These are phyloP conservation scores for Miniopterus natalensis DNA, from an alignment of 2,113 vertebrate genomes.

Conservation along the genomic window DNA sequence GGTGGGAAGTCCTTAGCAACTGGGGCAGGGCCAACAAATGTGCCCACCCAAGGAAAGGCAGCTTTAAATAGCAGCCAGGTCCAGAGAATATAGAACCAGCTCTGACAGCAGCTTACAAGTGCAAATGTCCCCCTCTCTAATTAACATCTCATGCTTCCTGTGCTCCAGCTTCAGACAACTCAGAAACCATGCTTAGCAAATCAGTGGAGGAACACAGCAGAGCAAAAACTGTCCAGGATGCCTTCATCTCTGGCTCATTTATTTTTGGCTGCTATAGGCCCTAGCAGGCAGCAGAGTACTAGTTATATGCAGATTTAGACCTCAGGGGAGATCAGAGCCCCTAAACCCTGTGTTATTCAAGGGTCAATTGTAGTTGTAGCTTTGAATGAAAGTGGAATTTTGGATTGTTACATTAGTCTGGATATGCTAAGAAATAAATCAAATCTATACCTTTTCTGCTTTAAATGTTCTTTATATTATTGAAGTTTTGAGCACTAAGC, in stretches of 20 bases:
- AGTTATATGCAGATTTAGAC: neutral
- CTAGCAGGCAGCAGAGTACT: neutral
- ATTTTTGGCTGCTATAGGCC: neutral
- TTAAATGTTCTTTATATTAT: constrained; percentile 19
- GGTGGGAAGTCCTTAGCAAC: neutral
- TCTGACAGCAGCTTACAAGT: neutral
- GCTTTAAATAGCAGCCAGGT: neutral
- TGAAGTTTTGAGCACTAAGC: neutral
- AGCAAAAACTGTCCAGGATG: neutral
- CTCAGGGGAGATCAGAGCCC: neutral
- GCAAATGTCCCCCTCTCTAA: neutral
- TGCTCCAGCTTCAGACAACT: neutral
- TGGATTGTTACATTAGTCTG: constrained; percentile 7
- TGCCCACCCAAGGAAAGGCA: neutral
- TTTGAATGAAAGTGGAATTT: neutral
- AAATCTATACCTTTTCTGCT: neutral
- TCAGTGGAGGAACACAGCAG: neutral
- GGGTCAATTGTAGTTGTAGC: neutral
- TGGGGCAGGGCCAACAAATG: neutral
- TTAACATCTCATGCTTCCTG: neutral
- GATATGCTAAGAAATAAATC: neutral
- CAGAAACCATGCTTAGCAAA: neutral
- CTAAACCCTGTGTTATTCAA: neutral
- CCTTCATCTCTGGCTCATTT: neutral
- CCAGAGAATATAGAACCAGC: neutral